phyloP scores from a whole-genome alignment of 1,140 invertebrate genomes.

The Apis cerana region DNA sequence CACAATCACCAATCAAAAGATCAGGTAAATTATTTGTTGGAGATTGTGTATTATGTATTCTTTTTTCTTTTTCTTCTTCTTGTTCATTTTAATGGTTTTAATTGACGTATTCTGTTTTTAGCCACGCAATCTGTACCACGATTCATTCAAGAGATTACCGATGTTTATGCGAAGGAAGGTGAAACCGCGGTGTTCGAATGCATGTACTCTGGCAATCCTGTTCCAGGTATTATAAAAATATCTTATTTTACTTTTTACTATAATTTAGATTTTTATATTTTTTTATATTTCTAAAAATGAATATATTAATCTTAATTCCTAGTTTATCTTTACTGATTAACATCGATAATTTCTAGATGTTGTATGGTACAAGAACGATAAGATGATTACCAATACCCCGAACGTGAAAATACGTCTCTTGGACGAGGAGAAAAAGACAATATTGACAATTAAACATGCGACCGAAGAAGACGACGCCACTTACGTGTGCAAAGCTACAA shows the following conservation, averaged over 20 bases:
- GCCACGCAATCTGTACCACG: constrained; percentile 89
- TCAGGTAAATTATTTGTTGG: constrained; percentile 52
- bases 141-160: constrained; percentile 90
- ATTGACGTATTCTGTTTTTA: constrained; percentile 78
- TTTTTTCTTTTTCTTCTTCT: no score
- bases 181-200: constrained; percentile 89
- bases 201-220: constrained; percentile 90
- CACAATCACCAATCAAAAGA: constrained; percentile 51
- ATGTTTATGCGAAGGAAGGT: constrained; percentile 87
- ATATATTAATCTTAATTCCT: no score
- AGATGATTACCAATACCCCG: constrained; percentile 87
- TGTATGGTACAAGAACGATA: constrained; percentile 94
- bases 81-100: not conserved
- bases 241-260: no score
- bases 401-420: constrained; percentile 86
- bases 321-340: no score
- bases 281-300: not conserved
- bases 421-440: constrained; percentile 87
- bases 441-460: constrained; percentile 86
- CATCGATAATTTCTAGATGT: constrained; percentile 83
- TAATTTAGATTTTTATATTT: not conserved
- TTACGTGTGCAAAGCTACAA: constrained; percentile 93
- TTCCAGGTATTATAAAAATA: constrained; percentile 84
- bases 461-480: constrained; percentile 88
- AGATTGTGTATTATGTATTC: not conserved